phyloP scores from a whole-genome alignment of 2,888 invertebrate species.

The Eupithecia insigniata region DNA sequence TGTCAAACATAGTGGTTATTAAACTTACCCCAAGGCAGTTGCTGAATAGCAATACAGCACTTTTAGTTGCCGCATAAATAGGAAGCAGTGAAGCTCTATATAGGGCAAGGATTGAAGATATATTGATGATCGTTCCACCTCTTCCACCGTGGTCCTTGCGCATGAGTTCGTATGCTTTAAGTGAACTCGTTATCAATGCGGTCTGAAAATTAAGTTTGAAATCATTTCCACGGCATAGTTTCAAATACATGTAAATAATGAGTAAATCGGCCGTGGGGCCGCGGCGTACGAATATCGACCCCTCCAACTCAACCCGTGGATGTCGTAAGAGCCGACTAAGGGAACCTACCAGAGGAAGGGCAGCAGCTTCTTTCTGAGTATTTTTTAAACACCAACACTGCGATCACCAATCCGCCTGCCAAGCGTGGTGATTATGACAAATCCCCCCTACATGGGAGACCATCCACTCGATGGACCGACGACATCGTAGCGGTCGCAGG shows the following conservation, averaged over 20 bases:
- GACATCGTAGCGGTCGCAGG: too few species aligned
- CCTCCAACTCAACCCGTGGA: too few species aligned
- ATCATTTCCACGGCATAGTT: background rate
- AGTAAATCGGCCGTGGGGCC: too few species aligned
- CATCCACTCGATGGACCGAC: too few species aligned
- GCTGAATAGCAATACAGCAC: constrained; percentile 74
- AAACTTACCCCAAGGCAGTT: constrained; percentile 71
- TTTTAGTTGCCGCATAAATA: constrained; percentile 72
- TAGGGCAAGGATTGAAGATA: constrained; percentile 70
- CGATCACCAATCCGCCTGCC: too few species aligned
- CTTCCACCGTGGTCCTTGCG: constrained; percentile 66
- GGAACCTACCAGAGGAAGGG: too few species aligned
- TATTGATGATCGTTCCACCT: constrained; percentile 74
- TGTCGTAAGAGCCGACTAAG: too few species aligned
- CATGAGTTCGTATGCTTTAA: constrained; percentile 72
- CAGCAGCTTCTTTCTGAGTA: too few species aligned
- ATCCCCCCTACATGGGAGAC: too few species aligned
- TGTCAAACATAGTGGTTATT: background rate
- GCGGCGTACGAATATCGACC: too few species aligned
- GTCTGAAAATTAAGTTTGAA: constrained; percentile 55
- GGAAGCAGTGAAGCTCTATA: constrained; percentile 58
- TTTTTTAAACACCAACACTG: too few species aligned
- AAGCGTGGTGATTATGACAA: too few species aligned
- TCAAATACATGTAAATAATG: background rate
- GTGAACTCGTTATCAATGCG: constrained; percentile 66